phyloP scores from a whole-genome alignment of 1,140 invertebrate genomes.

The Drosophila punjabiensis region DNA sequence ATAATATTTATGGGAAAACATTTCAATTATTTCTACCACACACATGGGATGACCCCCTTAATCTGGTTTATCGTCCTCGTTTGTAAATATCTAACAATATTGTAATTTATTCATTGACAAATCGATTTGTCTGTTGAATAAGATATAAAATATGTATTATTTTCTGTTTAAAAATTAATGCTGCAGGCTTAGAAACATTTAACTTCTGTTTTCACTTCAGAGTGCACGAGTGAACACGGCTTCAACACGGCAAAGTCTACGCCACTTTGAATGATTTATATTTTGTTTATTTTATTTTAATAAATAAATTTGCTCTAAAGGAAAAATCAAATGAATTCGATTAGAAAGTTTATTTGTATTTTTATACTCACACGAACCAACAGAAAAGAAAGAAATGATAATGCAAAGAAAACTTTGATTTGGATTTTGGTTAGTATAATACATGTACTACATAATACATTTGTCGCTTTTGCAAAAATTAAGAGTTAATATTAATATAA shows the following conservation, averaged over 20 bases:
- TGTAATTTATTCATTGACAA: too few species aligned
- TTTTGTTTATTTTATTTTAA: neutral
- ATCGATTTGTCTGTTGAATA: neutral
- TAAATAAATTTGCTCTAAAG: neutral
- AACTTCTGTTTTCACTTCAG: too few species aligned
- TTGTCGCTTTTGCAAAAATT: neutral
- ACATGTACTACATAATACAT: conserved; percentile 2
- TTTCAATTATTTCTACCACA: too few species aligned
- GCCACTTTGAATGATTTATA: neutral
- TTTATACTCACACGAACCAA: conserved; percentile 3
- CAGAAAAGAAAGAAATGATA: neutral
- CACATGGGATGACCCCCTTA: too few species aligned
- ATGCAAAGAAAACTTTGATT: neutral
- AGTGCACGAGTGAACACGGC: neutral
- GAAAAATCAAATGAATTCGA: neutral
- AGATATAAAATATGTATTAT: neutral
- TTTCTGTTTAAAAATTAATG: neutral
- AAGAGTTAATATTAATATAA: conserved; percentile 3
- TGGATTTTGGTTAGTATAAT: conserved; percentile 6
- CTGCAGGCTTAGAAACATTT: neutral
- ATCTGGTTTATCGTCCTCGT: neutral
- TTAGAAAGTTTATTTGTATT: neutral
- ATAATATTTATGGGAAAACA: too few species aligned
- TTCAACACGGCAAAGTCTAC: too few species aligned
- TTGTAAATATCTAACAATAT: neutral